phyloP scores from a whole-genome alignment of 1,140 invertebrate species.

The Lordiphosa stackelbergi region DNA sequence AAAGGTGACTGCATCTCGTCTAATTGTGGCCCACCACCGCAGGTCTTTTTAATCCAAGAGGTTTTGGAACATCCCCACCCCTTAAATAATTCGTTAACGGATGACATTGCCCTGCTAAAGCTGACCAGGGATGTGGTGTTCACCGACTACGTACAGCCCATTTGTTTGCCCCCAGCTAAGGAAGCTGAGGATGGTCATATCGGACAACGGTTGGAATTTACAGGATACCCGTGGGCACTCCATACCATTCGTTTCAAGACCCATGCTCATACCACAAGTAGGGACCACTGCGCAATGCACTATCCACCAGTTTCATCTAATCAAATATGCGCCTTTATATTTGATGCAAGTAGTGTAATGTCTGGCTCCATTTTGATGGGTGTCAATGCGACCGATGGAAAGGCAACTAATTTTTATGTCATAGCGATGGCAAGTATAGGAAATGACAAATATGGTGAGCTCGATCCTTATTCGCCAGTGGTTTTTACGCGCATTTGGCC shows the following conservation, averaged over 20 bases:
- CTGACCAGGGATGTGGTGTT: neutral
- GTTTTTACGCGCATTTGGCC: neutral
- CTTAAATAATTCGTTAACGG: no score
- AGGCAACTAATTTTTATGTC: neutral
- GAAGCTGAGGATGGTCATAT: neutral
- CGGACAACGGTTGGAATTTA: neutral
- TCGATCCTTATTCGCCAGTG: neutral
- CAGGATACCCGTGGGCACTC: neutral
- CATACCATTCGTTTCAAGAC: neutral
- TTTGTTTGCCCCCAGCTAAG: constrained; percentile 4
- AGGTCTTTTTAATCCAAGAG: constrained; percentile 1
- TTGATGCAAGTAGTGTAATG: neutral
- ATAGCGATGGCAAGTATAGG: neutral
- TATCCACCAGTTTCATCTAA: neutral
- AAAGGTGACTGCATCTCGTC: neutral
- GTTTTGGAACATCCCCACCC: neutral
- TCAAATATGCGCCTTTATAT: neutral
- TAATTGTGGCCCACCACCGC: neutral
- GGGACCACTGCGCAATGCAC: neutral
- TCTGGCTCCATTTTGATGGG: neutral
- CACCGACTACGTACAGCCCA: constrained; percentile 1
- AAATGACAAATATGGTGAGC: neutral
- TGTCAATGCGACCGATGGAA: neutral
- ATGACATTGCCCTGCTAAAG: constrained; percentile 1
- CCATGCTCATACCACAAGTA: neutral